Evolutionary conservation across 2,888 invertebrate species (phyloP).

Genomic region (Agrotis clavis): DNA sequence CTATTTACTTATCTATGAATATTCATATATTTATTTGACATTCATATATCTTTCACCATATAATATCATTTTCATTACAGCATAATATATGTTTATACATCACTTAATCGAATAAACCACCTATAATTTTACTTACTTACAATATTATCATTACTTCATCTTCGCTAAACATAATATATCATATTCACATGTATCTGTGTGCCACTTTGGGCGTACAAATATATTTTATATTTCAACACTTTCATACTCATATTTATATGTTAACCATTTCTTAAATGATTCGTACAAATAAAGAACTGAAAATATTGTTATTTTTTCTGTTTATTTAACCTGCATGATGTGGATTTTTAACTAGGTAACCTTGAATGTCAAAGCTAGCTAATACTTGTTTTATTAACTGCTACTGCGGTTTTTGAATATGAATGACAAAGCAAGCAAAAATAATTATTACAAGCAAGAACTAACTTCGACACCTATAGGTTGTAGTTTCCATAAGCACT

Average conservation of each 20-base stretch:
- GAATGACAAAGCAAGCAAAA: no score
- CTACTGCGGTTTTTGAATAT: no score
- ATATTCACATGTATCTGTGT: slow-evolving; percentile 21
- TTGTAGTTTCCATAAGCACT: no score
- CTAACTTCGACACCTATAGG: no score
- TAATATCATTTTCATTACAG: background rate
- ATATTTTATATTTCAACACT: slow-evolving; percentile 29
- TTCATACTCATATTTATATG: slow-evolving; percentile 41
- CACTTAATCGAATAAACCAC: slow-evolving; percentile 23
- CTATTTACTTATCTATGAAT: slow-evolving; percentile 52
- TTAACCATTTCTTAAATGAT: slow-evolving; percentile 69
- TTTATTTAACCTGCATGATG: slow-evolving; percentile 34
- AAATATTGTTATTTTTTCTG: slow-evolving; percentile 59
- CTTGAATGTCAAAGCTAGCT: no score
- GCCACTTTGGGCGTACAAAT: slow-evolving; percentile 44
- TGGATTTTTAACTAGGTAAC: background rate
- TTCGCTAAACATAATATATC: background rate
- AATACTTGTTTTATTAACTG: no score
- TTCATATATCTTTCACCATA: slow-evolving; percentile 49
- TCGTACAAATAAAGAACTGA: slow-evolving; percentile 89
- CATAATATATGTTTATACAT: slow-evolving; percentile 20
- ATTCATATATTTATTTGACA: slow-evolving; percentile 36
- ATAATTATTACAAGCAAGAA: no score
- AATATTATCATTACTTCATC: background rate
- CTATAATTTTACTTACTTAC: background rate